Percentiles rank a stretch among this genome's conserved stretches.
phyloP scores from a whole-genome alignment of 2,113 vertebrate species.

The Hirundichthys speculiger region DNA sequence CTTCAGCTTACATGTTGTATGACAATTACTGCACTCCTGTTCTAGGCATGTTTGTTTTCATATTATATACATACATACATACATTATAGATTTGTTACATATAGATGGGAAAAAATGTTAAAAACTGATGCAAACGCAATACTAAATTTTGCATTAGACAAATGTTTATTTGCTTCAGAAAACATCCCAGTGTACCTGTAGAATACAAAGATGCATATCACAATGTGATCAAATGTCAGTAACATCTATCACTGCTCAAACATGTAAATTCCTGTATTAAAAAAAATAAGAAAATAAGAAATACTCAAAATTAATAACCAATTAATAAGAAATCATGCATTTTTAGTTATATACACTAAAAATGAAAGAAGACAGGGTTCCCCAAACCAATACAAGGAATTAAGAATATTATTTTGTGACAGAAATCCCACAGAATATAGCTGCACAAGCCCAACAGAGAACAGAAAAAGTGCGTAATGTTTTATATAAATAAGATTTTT shows the following conservation, averaged over 20 bases:
- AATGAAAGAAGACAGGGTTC: not conserved
- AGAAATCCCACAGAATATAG: not conserved
- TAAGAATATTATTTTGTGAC: not conserved
- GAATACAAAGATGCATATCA: constrained; percentile 13
- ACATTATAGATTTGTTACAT: too few relatives aligned
- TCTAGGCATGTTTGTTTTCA: too few relatives aligned
- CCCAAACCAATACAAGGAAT: not conserved
- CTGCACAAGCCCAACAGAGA: not conserved
- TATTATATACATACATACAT: too few relatives aligned
- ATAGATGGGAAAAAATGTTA: not conserved
- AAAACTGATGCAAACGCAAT: not conserved
- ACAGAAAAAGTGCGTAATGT: constrained; percentile 35
- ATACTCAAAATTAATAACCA: too few relatives aligned
- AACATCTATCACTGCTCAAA: constrained; percentile 20
- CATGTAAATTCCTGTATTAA: constrained; percentile 1
- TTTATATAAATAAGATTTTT: not conserved
- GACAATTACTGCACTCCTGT: too few relatives aligned
- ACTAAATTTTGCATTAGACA: not conserved
- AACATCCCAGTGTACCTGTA: constrained; percentile 19
- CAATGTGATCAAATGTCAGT: constrained; percentile 9
- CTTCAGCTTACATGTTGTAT: too few relatives aligned
- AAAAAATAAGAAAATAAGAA: constrained; percentile 1
- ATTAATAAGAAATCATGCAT: too few relatives aligned
- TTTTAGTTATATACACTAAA: not conserved
- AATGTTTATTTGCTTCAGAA: constrained; percentile 51